Evolutionary conservation across 2,113 vertebrate species (phyloP), one percentile per base, ranked within the genome.

Genomic region (Gobius niger): DNA sequence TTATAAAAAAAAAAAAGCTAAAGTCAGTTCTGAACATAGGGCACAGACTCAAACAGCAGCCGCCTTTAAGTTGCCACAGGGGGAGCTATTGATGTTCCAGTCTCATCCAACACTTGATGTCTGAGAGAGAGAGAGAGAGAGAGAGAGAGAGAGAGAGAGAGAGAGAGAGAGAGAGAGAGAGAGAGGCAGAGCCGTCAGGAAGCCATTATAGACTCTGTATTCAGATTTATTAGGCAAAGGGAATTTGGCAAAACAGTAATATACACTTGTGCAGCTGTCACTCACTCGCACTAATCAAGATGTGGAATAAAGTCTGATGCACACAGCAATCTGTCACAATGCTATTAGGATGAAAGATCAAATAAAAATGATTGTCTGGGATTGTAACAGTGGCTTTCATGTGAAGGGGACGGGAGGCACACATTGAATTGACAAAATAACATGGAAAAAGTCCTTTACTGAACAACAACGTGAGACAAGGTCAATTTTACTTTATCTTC

Each of bases 31-130:
- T 47, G 24, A 47, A 53, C 47, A 72, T 9, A 18, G n/a, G 74
- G 57, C 57, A 65, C 68, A 73, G 49, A 72, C 51, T 72, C 42
- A 82, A 78, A 75, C 67, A 82, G 71, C 56, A 77, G 69, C 70
- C 80, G 51, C 60, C 82, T 77, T 68, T 24, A 75, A 78, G 81
- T 71, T 63, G 71, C 86, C 85, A 89, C 79, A 88, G 70, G 82
- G 87, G 85, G 82, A 84, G 86, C 82, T 83, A 81, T 80, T 85
- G 85, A 85, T 73, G 76, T 82, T 80, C 68, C 73, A 78, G 59
- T 75, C 65, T 78, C 63, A 67, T 67, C 73, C 60, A 59, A 54
- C 65, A 70, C 57, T 63, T 73, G 41, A 47, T 47, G 46, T 64
- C 46, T 60, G 12, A 68, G 59, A 41, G 56, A 16, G 59, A 14